Evolutionary conservation across 2,797 vertebrate species (phyloP), one percentile per base, ranked within the genome.

Genomic region (Alfaro cultratus): DNA sequence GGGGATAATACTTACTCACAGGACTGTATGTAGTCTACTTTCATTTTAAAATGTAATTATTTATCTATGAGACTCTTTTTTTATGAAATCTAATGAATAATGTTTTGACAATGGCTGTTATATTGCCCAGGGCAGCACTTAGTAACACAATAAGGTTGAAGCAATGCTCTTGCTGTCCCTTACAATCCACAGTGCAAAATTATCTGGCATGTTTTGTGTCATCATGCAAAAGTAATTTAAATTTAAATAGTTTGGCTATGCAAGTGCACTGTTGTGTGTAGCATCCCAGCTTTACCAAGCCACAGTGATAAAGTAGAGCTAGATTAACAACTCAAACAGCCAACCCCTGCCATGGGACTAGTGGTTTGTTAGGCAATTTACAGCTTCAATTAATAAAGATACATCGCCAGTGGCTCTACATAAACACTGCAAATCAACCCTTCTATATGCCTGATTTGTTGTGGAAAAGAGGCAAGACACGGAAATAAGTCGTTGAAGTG

Each of bases 221-320:
- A 4, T 55, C 46, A 84, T 74, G 79, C 80, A 79, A 87, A 82
- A 80, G 74, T 73, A 78, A 85, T 67, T 81, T 79, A 51, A 8
- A 80, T 85, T 87, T 80, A 77, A 88, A 80, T 13, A 15, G 47
- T 80, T 74, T 57, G 74, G 79, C 73, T 75, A 77, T 34, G 55
- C 68, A 45, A 80, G 55, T n/a, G 74, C 64, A 80, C 21, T 13
- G 15, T 39, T 75, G 80, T 88, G 76, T 73, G 70, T 62, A n/a
- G 75, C 70, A 68, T 83, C 78, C 26, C 74, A 85, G 83, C 79
- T 82, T 80, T 85, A 91, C 89, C 86, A 75, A 91, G 83, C 79
- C 85, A 26, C 76, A 45, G 78, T 82, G 77, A 91, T 82, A 88
- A 86, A 78, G 79, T 31, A 83, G 67, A 1, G 9, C 18, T 46